These are phyloP conservation scores for Burhinus oedicnemus DNA, from an alignment of 2,113 vertebrate species.

Conservation along the genomic window DNA sequence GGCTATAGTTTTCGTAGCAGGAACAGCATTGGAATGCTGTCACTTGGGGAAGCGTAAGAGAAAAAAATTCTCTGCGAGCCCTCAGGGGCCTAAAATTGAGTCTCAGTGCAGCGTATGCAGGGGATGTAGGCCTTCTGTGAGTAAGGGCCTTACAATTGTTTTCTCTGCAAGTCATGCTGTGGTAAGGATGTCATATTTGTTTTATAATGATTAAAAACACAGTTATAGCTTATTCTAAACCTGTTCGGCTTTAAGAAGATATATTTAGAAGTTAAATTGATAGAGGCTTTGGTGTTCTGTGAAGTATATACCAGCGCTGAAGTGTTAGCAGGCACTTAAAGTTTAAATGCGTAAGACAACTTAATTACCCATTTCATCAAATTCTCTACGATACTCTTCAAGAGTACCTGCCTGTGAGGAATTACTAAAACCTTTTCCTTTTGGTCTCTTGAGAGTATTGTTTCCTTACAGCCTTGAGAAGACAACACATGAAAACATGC, in stretches of 20 bases:
- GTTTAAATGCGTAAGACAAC: neutral
- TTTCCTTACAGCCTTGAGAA: neutral
- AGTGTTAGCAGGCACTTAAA: neutral
- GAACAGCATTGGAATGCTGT: neutral
- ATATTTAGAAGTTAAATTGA: neutral
- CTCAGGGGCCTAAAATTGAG: neutral
- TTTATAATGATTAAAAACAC: neutral
- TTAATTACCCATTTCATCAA: neutral
- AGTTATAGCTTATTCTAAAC: neutral
- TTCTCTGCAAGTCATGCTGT: neutral
- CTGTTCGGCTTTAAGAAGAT: neutral
- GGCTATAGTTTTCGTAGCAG: neutral
- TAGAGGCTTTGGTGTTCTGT: neutral
- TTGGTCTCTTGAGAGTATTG: neutral
- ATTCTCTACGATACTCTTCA: neutral
- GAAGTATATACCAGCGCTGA: neutral
- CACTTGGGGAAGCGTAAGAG: neutral
- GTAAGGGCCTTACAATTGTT: neutral
- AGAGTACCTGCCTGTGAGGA: neutral
- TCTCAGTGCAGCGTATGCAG: rapidly evolving
- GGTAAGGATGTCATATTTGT: neutral
- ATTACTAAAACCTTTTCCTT: neutral
- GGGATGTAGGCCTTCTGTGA: neutral
- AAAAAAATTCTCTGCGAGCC: neutral
- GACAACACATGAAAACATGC: neutral